These are phyloP conservation scores for Ooceraea biroi DNA, from an alignment of 1,140 invertebrate genomes.

Conservation along the genomic window DNA sequence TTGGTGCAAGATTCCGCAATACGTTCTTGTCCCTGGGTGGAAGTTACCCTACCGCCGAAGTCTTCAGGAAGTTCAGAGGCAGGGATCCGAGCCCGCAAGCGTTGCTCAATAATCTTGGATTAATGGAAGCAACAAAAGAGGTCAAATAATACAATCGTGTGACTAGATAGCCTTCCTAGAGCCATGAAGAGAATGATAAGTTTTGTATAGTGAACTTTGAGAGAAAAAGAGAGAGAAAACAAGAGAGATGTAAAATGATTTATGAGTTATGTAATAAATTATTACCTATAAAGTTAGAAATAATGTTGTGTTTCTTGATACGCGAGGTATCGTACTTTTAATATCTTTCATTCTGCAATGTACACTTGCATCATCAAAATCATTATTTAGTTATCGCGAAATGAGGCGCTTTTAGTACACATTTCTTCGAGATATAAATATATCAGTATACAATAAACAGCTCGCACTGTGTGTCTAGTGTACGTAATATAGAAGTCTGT, in stretches of 20 bases:
- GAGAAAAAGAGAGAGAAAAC: neutral
- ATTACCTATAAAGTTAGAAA: neutral
- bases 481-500: too few species aligned
- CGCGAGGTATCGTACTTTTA: too few species aligned
- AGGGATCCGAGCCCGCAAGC: conserved; percentile 95
- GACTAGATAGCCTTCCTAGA: neutral
- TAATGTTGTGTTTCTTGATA: too few species aligned
- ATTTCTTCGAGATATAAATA: too few species aligned
- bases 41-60: conserved; percentile 91
- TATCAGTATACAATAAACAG: too few species aligned
- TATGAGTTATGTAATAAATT: neutral
- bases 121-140: conserved; percentile 71
- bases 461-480: too few species aligned
- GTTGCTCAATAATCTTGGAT: conserved; percentile 89
- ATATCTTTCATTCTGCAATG: too few species aligned
- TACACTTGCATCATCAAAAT: too few species aligned
- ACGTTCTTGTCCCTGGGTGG: conserved; percentile 95
- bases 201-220: conserved; percentile 21
- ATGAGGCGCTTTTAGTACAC: too few species aligned
- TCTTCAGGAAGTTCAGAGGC: conserved; percentile 96
- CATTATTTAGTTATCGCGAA: too few species aligned
- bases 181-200: neutral
- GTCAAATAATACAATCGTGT: neutral
- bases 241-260: neutral
- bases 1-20: conserved; percentile 92